phyloP scores from a whole-genome alignment of 2,113 vertebrate genomes.

The Agapornis roseicollis region DNA sequence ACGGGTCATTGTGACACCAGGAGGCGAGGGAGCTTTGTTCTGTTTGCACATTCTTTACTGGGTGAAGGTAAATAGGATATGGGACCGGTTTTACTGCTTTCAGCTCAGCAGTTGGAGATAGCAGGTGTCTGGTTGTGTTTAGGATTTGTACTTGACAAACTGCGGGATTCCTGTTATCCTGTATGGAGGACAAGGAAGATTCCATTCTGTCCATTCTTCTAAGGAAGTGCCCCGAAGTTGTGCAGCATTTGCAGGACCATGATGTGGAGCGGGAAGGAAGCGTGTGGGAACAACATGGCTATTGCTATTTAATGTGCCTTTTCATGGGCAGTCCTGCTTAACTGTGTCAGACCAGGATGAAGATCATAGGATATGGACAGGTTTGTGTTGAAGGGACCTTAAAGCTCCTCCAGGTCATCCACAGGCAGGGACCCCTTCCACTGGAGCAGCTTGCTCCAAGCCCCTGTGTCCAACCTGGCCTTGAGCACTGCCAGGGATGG shows the following conservation, averaged over 20 bases:
- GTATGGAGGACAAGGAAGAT: background rate
- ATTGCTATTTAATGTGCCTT: background rate
- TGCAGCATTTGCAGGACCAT: background rate
- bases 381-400: background rate
- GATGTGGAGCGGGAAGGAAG: background rate
- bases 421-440: background rate
- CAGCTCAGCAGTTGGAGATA: accelerated
- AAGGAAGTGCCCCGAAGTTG: accelerated
- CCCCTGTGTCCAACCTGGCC: too few relatives aligned
- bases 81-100: too few relatives aligned
- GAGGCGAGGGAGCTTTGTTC: background rate
- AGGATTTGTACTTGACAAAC: background rate
- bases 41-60: accelerated
- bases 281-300: accelerated
- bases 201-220: background rate
- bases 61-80: accelerated
- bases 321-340: background rate
- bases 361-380: background rate
- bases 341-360: background rate
- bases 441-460: background rate
- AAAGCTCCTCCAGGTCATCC: background rate
- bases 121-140: accelerated
- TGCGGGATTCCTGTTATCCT: accelerated
- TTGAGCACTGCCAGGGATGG: too few relatives aligned
- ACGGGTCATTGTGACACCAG: accelerated